These are phyloP conservation scores for Asobara japonica DNA, from an alignment of 1,140 invertebrate species.

Conservation along the genomic window DNA sequence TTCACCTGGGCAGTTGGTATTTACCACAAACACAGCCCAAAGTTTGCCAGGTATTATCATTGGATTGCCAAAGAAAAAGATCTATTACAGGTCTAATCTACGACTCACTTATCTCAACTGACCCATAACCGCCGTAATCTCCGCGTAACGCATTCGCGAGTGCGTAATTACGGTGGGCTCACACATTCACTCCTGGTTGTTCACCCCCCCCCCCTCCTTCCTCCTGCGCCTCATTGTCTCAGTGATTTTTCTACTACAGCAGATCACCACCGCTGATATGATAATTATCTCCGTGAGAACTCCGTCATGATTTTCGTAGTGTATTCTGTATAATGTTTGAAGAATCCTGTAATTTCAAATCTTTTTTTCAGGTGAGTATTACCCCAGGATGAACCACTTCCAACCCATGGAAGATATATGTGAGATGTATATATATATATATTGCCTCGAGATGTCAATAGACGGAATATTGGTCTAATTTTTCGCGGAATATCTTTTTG, in stretches of 20 bases:
- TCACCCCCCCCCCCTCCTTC: neutral
- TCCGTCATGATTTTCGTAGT: neutral
- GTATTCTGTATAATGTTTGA: neutral
- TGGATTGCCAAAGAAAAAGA: conserved; percentile 18
- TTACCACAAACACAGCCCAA: neutral
- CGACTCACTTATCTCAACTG: conserved; percentile 47
- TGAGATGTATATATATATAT: no score
- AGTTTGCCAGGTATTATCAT: neutral
- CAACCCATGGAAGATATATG: no score
- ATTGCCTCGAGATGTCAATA: no score
- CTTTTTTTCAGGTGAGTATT: no score
- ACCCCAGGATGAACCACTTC: no score
- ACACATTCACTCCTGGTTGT: neutral
- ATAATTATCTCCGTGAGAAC: conserved; percentile 8
- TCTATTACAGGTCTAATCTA: conserved; percentile 40
- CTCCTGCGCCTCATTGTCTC: conserved; percentile 7
- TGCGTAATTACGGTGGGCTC: conserved; percentile 31
- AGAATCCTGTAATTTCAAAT: no score
- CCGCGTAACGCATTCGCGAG: conserved; percentile 34
- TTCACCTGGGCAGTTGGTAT: neutral
- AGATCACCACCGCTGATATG: conserved; percentile 14
- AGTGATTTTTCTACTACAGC: neutral
- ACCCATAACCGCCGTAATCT: conserved; percentile 41
- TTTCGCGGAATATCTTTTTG: no score
- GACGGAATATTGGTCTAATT: no score